Base-by-base conservation (phyloP, 2,888 invertebrate species). In the Polyommatus icarus region DNA sequence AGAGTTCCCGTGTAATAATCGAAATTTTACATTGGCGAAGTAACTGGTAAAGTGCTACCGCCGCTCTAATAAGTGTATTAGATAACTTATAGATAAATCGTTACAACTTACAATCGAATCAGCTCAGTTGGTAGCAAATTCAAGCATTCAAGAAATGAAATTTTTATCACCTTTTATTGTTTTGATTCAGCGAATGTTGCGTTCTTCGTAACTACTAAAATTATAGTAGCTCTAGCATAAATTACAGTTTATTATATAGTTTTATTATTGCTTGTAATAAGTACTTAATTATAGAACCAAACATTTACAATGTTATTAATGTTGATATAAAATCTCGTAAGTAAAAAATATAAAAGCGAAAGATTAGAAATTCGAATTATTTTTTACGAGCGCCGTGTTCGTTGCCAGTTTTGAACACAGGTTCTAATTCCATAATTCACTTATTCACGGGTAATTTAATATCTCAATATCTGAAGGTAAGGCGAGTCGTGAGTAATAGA, bases 401-500 rank as follows among this genome's bases (percentile, higher is more conserved):
- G 10, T 20, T 61, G 61, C 61, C 24, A 29, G 67, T 24, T 5
- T 20, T 20, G 59, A 24, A 6, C n/a, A 73, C 24, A 24, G 12
- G 50, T 50, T 15, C 54, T 54, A 50, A 73, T 54, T 54, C 29
- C 29, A 75, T 50, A 75, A 54, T 50, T 75, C 50, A 54, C 54
- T 75, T 54, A 75, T 24, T 46, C 54, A 75, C 75, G 75, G 75
- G 50, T 75, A 75, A 75, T 75, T 75, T 75, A 75, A 75, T 81
- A 80, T 79, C 80, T 76, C 81, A 81, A 79, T 79, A 82, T 84
- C 81, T 79, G 79, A 80, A 83, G 79, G 81, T 80, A 79, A 83
- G 82, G 82, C 84, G 90, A 90, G 89, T 89, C 91, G 89, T 89
- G 89, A 91, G 85, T 90, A 90, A 91, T 90, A 86, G 84, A 78